phyloP scores from a whole-genome alignment of 2,113 vertebrate genomes.

The Ictidomys tridecemlineatus region DNA sequence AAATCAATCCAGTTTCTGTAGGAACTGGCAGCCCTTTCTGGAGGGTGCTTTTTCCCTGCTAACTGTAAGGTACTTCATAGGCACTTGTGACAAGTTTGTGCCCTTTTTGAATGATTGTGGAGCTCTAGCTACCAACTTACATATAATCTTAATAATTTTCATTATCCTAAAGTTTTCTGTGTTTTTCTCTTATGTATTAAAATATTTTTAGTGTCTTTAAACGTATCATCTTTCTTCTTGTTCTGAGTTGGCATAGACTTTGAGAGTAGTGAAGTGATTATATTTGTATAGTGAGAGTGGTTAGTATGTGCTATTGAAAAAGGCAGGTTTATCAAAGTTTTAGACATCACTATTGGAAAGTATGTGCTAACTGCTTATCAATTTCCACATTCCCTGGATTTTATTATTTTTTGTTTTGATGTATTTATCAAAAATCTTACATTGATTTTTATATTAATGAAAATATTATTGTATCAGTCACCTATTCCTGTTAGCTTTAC shows the following conservation, averaged over 20 bases:
- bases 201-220: neutral
- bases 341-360: neutral
- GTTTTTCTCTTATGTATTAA: neutral
- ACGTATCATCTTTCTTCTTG: neutral
- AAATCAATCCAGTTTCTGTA: neutral
- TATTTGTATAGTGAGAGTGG: neutral
- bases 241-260: neutral
- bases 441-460: constrained; percentile 22
- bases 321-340: constrained; percentile 17
- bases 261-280: neutral
- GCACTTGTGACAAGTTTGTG: neutral
- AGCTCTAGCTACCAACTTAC: neutral
- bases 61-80: neutral
- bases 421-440: constrained; percentile 34
- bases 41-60: neutral
- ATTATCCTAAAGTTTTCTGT: neutral
- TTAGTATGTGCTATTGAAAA: neutral
- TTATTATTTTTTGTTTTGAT: neutral
- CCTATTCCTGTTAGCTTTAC: neutral
- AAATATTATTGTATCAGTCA: neutral
- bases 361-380: neutral
- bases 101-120: neutral
- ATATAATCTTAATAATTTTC: neutral
- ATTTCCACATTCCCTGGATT: neutral
- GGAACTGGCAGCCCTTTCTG: neutral